Conservation (phyloP, 2,888 invertebrate genomes). For the Leptarthrus brevirostris region DNA sequence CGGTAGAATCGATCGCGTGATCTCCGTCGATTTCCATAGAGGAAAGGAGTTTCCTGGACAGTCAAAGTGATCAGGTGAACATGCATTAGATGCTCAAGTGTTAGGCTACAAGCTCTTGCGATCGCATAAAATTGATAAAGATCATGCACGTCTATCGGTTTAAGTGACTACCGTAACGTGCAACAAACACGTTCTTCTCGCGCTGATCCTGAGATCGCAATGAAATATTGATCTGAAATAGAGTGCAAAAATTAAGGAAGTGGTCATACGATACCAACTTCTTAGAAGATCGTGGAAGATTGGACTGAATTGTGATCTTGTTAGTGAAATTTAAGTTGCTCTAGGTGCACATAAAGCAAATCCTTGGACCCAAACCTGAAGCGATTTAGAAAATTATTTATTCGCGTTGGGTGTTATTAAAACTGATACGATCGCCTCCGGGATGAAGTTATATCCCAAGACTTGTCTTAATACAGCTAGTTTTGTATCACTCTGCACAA, state of each 20-base stretch:
- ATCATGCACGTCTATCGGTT: constrained; percentile 46
- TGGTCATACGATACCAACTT: constrained; percentile 35
- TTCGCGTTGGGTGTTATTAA: constrained; percentile 18
- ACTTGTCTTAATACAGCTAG: neutral
- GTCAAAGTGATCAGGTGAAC: constrained; percentile 40
- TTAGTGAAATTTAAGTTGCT: constrained; percentile 33
- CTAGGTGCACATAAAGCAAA: neutral
- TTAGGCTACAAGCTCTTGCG: constrained; percentile 13
- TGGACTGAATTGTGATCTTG: constrained; percentile 41
- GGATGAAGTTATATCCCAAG: neutral
- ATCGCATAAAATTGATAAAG: constrained; percentile 47
- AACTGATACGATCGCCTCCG: constrained; percentile 27
- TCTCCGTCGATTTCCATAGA: constrained; percentile 35
- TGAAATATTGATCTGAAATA: constrained; percentile 42
- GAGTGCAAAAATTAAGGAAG: constrained; percentile 40
- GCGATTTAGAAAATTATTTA: constrained; percentile 20
- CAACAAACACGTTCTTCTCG: constrained; percentile 27
- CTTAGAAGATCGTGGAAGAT: constrained; percentile 1
- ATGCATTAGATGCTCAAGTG: constrained; percentile 48
- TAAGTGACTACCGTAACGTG: constrained; percentile 44
- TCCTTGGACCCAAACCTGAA: neutral
- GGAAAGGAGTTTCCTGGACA: constrained; percentile 36
- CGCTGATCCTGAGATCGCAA: constrained; percentile 29
- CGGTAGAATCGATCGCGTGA: constrained; percentile 40
- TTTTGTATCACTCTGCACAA: neutral